phyloP scores from a whole-genome alignment of 2,113 vertebrate genomes.

The Ivindomyrus marchei region DNA sequence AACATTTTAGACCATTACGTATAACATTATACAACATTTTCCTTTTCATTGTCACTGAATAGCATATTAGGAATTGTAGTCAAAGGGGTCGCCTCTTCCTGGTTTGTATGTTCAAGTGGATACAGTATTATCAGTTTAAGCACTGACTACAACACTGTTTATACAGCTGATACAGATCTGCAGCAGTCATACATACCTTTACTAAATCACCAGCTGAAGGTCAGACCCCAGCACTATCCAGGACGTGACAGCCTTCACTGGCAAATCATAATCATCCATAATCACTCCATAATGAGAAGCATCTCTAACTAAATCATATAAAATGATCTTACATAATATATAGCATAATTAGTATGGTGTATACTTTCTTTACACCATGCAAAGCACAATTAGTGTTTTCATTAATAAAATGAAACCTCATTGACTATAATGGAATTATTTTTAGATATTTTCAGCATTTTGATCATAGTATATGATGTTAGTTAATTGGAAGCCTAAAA shows the following conservation, averaged over 20 bases:
- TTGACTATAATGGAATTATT: neutral
- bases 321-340: neutral
- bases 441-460: neutral
- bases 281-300: neutral
- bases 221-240: neutral
- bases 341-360: neutral
- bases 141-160: neutral
- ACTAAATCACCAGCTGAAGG: neutral
- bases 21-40: neutral
- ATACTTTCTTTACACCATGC: neutral
- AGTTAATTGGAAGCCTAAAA: neutral
- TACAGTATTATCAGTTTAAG: neutral
- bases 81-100: neutral
- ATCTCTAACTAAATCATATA: neutral
- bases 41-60: neutral
- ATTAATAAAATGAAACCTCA: neutral
- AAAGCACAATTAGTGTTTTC: neutral
- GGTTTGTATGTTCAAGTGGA: neutral
- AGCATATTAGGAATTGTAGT: neutral
- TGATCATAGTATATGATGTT: neutral
- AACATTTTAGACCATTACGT: neutral
- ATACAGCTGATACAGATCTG: neutral
- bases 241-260: too few relatives aligned
- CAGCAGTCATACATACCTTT: neutral
- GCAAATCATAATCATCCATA: neutral